Base-by-base conservation (phyloP, 2,888 invertebrate genomes). In the Ariolimax columbianus region DNA sequence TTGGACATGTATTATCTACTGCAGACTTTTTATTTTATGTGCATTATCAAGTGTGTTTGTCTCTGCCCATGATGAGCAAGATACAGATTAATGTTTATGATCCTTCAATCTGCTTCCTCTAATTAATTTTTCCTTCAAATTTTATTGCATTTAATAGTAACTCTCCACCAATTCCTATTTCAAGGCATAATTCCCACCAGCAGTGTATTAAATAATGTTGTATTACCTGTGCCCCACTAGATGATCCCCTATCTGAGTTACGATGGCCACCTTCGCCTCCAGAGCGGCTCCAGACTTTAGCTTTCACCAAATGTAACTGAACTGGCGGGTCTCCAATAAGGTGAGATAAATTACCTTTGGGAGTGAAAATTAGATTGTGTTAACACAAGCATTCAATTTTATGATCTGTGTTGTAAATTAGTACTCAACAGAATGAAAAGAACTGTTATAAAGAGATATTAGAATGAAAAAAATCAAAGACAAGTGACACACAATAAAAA, bases 231-330 rank as follows among this genome's bases (percentile, higher is more conserved):
- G 38, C 19, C 11, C 68, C 55, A 38, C 63, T 38, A 19, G 78
- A 14, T 40, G 63, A n/a, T 43, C 72, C 66, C 30, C 43, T n/a
- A 55, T 23, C 43, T 38, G 66, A 40, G 9, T 63, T 83, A 33
- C 66, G 43, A 14, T 47, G 36, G n/a, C 63, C 63, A 38, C 77
- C 43, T 23, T 82, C 55, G 33, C 80, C 68, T 59, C 82, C 82
- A 36, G 68, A 68, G 17, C 38, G 43, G 30, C n/a, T 63, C 38
- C 26, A 17, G 11, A 80, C 80, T 68, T 40, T 66, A 30, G 68
- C 66, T n/a, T 68, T 14, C 14, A 80, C 68, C 23, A 55, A 68
- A 43, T 30, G 38, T 23, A 80, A 68, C 33, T 47, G 36, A 33
- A 80, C n/a, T 11, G 80, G 77, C 59, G 63, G 38, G 19, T 59